Conservation (phyloP, 2,113 vertebrate genomes). For the Myiozetetes cayanensis region DNA sequence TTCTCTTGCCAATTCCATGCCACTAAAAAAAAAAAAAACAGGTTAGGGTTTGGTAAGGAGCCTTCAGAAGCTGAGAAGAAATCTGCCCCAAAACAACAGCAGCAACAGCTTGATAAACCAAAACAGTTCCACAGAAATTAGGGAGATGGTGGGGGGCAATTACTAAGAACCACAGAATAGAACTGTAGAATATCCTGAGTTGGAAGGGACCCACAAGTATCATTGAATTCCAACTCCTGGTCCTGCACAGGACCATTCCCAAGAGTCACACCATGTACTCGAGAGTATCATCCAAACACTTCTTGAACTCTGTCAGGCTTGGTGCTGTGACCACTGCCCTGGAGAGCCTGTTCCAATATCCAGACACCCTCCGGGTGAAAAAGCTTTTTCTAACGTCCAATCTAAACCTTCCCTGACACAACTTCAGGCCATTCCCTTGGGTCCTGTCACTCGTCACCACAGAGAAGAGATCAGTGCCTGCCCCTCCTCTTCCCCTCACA, state of each 20-base stretch:
- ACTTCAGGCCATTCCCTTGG: rapidly evolving
- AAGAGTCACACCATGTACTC: no score
- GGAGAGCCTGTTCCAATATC: background rate
- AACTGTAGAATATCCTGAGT: background rate
- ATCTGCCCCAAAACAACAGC: background rate
- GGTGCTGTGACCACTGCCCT: rapidly evolving
- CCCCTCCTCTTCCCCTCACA: rapidly evolving
- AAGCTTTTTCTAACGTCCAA: rapidly evolving
- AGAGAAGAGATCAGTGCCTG: background rate
- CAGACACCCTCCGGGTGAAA: rapidly evolving
- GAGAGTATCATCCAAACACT: rapidly evolving
- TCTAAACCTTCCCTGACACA: background rate
- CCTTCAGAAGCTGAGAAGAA: background rate
- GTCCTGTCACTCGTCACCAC: background rate
- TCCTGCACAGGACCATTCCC: background rate
- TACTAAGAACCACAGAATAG: background rate
- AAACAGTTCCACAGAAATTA: background rate
- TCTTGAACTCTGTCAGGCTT: background rate
- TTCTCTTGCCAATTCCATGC: background rate
- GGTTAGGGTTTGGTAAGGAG: background rate
- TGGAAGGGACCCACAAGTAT: background rate
- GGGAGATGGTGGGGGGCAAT: background rate
- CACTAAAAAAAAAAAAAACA: background rate
- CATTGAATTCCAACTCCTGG: background rate
- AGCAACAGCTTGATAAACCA: background rate